phyloP scores from a whole-genome alignment of 2,797 vertebrate species.

The Astyanax mexicanus region DNA sequence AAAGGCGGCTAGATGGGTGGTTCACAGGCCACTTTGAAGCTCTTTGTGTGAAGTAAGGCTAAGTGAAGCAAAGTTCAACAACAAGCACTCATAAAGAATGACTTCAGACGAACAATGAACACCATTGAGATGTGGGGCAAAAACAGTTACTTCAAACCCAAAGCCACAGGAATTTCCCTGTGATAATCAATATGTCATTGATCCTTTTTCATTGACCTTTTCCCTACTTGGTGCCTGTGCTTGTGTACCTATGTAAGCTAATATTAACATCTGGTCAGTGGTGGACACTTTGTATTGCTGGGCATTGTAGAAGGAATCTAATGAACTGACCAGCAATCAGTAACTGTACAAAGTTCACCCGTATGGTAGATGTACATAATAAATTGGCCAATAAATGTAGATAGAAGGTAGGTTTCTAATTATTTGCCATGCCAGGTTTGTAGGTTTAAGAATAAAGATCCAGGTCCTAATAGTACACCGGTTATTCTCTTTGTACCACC shows the following conservation, averaged over 20 bases:
- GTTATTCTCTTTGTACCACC: background rate
- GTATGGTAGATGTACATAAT: background rate
- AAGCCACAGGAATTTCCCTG: background rate
- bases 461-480: background rate
- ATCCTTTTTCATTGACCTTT: background rate
- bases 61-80: background rate
- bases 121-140: slow-evolving; percentile 10
- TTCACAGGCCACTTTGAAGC: slow-evolving; percentile 13
- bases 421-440: background rate
- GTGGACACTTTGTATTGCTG: too few relatives aligned
- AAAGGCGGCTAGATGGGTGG: background rate
- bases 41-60: background rate
- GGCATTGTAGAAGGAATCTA: background rate
- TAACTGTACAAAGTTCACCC: background rate
- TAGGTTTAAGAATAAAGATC: background rate
- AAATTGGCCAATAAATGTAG: background rate
- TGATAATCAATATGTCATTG: background rate
- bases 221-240: too few relatives aligned
- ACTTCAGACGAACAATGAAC: slow-evolving; percentile 38
- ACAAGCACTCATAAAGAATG: slow-evolving; percentile 11
- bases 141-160: background rate
- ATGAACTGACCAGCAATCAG: too few relatives aligned
- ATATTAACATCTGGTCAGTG: background rate
- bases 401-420: too few relatives aligned
- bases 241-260: too few relatives aligned